Evolutionary conservation across 2,888 invertebrate species (phyloP).

Genomic region (Eupithecia subumbrata): DNA sequence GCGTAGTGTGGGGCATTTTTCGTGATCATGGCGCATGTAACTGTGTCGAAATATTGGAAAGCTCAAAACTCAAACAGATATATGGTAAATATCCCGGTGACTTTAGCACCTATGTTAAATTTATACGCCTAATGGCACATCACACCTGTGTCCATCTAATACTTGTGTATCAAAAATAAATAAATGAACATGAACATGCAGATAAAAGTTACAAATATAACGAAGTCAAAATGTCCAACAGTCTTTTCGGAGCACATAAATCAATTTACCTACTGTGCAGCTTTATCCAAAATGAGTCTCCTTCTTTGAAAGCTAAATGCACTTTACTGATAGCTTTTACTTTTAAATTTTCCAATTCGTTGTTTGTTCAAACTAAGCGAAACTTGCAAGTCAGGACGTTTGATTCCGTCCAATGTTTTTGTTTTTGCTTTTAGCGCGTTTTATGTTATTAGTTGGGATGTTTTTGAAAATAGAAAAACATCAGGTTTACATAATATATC

Average conservation of each 20-base stretch:
- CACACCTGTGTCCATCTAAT: no score
- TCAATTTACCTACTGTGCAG: not conserved
- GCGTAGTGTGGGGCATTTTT: no score
- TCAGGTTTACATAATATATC: no score
- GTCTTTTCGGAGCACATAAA: no score
- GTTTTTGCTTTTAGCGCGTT: not conserved
- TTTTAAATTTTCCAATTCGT: slow-evolving; percentile 35
- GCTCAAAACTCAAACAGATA: no score
- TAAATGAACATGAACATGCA: no score
- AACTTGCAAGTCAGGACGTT: slow-evolving; percentile 37
- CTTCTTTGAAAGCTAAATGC: slow-evolving; percentile 25
- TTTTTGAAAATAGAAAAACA: not conserved
- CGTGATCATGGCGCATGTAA: no score
- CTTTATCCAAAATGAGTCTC: not conserved
- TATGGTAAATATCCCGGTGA: no score
- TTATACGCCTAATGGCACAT: no score
- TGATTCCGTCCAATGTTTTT: slow-evolving; percentile 6
- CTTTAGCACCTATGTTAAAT: no score
- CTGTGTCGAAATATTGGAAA: no score
- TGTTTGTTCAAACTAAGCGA: slow-evolving; percentile 36
- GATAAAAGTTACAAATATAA: not conserved
- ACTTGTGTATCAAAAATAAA: no score
- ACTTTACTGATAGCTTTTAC: slow-evolving; percentile 43
- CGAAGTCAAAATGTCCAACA: not conserved
- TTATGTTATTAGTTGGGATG: not conserved